Percentiles rank a stretch among this genome's conserved stretches.
Evolutionary conservation across 2,797 vertebrate species (phyloP).

Genomic region (Esox lucius): DNA sequence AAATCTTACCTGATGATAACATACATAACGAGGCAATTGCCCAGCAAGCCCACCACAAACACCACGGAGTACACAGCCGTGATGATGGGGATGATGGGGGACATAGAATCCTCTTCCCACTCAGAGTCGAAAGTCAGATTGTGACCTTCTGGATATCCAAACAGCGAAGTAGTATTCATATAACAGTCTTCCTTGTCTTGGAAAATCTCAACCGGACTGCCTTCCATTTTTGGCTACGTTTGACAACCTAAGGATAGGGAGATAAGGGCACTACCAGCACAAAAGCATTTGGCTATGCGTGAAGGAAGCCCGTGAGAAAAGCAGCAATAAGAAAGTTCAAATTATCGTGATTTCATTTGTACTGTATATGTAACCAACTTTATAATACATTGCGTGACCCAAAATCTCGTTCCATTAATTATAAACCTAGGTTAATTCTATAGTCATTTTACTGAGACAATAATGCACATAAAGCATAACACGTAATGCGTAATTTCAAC

Average conservation of each 20-base stretch:
- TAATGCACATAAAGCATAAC: not conserved
- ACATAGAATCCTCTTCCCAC: slow-evolving; percentile 82
- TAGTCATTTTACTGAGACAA: not conserved
- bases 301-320: not conserved
- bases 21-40: slow-evolving; percentile 98
- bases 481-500: not conserved
- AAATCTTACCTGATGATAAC: slow-evolving; percentile 91
- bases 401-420: not conserved
- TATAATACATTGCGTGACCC: not conserved
- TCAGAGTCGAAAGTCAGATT: slow-evolving; percentile 61
- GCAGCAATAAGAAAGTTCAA: not conserved
- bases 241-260: slow-evolving; percentile 5
- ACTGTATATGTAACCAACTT: not conserved
- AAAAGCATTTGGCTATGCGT: not conserved
- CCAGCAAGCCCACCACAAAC: slow-evolving; percentile 93
- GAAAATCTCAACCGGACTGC: slow-evolving; percentile 82
- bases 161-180: slow-evolving; percentile 64
- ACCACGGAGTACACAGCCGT: slow-evolving; percentile 93
- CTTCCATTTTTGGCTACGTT: slow-evolving; percentile 75
- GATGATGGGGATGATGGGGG: slow-evolving; percentile 89
- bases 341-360: not conserved
- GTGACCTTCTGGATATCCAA: slow-evolving; percentile 65
- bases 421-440: not conserved
- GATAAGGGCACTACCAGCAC: not conserved
- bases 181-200: slow-evolving; percentile 77